A percentile compares a stretch with the other conserved stretches of the same genome.
phyloP scores from a whole-genome alignment of 2,888 invertebrate genomes.

The Epiperipatus broadwayi region DNA sequence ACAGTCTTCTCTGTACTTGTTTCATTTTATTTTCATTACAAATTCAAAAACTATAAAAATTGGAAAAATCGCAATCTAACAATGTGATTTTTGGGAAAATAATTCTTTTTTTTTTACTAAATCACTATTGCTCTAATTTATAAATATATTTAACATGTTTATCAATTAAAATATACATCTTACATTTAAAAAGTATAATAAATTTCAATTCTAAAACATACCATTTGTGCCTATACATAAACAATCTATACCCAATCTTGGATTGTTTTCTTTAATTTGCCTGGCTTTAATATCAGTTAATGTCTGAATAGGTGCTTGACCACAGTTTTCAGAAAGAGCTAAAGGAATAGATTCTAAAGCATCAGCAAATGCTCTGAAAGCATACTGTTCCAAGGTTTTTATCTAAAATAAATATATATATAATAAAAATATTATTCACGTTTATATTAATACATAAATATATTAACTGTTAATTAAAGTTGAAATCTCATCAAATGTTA shows the following conservation, averaged over 20 bases:
- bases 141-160: no score
- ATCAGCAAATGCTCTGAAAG: slow-evolving; percentile 83
- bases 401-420: slow-evolving; percentile 34
- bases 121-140: no score
- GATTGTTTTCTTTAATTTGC: slow-evolving; percentile 64
- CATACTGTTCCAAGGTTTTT: slow-evolving; percentile 84
- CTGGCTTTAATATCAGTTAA: slow-evolving; percentile 72
- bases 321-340: slow-evolving; percentile 89
- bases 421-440: not conserved
- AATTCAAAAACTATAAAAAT: no score
- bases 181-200: no score
- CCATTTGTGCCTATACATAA: slow-evolving; percentile 52
- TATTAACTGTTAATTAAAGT: not conserved
- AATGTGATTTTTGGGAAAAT: no score
- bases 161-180: no score
- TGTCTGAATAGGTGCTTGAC: slow-evolving; percentile 75
- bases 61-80: no score
- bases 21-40: no score
- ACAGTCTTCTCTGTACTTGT: no score
- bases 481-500: not conserved
- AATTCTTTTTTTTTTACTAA: no score
- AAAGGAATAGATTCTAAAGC: slow-evolving; percentile 85
- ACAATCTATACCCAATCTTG: slow-evolving; percentile 83
- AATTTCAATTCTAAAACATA: no score
- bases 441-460: not conserved